Evolutionary conservation across 2,888 invertebrate genomes (phyloP).

Genomic region (Mechanitis messenoides): DNA sequence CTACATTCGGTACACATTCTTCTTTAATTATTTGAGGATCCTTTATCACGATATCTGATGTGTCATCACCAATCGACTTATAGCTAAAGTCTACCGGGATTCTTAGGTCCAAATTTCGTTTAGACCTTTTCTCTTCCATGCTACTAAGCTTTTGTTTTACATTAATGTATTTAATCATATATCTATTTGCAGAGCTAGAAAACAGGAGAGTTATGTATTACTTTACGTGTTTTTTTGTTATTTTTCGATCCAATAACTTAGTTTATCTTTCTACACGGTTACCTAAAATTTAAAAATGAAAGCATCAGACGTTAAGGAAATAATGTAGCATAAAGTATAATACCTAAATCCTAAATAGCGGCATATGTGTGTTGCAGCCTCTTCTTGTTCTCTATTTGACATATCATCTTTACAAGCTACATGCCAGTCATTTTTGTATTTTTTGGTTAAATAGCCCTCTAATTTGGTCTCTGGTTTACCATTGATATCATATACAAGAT

Average conservation of each 20-base stretch:
- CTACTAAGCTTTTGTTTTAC: conserved; percentile 44
- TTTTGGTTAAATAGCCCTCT: conserved; percentile 80
- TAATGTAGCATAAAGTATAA: too few species aligned
- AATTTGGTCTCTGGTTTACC: conserved; percentile 76
- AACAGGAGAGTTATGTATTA: background rate
- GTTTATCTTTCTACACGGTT: too few species aligned
- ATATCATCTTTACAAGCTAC: conserved; percentile 77
- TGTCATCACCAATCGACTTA: conserved; percentile 36
- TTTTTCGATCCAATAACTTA: background rate
- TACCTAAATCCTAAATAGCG: conserved; percentile 82
- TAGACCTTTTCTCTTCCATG: conserved; percentile 38
- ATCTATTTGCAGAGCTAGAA: conserved; percentile 60
- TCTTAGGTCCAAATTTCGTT: conserved; percentile 39
- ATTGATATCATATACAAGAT: conserved; percentile 77
- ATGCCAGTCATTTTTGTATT: conserved; percentile 79
- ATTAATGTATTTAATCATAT: conserved; percentile 57
- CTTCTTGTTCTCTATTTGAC: conserved; percentile 58
- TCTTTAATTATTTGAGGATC: conserved; percentile 62
- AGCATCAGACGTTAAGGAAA: too few species aligned
- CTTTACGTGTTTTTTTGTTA: conserved; percentile 1
- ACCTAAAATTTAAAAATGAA: too few species aligned
- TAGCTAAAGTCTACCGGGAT: conserved; percentile 55
- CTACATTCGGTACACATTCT: conserved; percentile 63
- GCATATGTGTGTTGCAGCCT: conserved; percentile 78
- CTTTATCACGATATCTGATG: conserved; percentile 46